Evolutionary conservation across 2,797 vertebrate genomes (phyloP).

Genomic region (Notamacropus eugenii): DNA sequence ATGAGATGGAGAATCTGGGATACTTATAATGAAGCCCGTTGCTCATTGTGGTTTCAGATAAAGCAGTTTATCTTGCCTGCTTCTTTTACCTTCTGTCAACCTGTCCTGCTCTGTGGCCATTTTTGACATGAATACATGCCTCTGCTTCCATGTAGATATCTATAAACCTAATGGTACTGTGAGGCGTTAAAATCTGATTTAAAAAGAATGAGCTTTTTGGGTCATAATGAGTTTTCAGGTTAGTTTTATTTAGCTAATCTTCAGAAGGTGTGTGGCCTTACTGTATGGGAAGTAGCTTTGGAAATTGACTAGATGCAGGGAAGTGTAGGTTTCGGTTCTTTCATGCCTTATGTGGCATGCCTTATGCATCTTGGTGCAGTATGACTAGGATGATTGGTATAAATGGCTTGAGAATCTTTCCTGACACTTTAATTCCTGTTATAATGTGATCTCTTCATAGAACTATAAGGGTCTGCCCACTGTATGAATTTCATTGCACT

Average conservation of each 20-base stretch:
- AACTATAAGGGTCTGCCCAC: not conserved
- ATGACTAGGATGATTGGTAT: not conserved
- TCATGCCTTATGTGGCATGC: conserved; percentile 9
- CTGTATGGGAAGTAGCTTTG: conserved; percentile 42
- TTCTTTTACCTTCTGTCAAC: conserved; percentile 81
- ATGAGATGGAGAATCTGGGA: conserved; percentile 97
- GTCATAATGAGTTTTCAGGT: conserved; percentile 78
- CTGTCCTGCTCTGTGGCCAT: conserved; percentile 85
- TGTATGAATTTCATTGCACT: conserved; percentile 24
- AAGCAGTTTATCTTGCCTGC: conserved; percentile 83
- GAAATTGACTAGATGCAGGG: conserved; percentile 33
- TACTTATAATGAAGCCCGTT: conserved; percentile 89
- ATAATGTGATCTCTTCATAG: not conserved
- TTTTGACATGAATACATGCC: conserved; percentile 83
- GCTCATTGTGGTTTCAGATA: conserved; percentile 62
- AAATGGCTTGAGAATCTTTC: conserved; percentile 9
- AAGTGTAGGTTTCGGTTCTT: conserved; percentile 56
- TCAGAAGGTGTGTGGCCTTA: conserved; percentile 54
- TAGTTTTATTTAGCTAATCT: conserved; percentile 71
- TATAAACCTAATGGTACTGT: conserved; percentile 80
- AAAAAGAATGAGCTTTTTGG: conserved; percentile 77
- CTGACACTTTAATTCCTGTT: not conserved
- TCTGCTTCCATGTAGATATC: conserved; percentile 81
- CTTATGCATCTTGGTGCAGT: not conserved
- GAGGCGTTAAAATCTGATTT: conserved; percentile 76